A percentile compares a stretch with the other conserved stretches of the same genome.
phyloP scores from a whole-genome alignment of 2,888 invertebrate genomes.

The Eupithecia centaureata region DNA sequence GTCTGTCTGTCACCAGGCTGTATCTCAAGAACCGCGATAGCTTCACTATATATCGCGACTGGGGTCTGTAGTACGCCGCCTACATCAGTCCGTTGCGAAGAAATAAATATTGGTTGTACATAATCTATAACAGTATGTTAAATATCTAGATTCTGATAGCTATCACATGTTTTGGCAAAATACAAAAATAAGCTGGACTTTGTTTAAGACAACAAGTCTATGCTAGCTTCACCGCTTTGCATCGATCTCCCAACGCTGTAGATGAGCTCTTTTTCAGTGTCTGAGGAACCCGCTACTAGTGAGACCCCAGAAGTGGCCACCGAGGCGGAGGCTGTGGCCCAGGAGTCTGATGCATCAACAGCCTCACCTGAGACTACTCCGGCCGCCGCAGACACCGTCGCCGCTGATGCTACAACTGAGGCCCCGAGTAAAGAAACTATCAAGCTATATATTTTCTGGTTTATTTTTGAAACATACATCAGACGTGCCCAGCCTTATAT shows the following conservation, averaged over 20 bases:
- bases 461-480: too few relatives aligned
- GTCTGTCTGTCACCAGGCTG: too few relatives aligned
- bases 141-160: too few relatives aligned
- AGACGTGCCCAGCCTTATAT: too few relatives aligned
- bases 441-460: neutral
- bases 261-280: neutral
- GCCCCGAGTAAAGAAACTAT: neutral
- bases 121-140: too few relatives aligned
- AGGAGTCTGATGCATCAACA: neutral
- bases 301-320: neutral
- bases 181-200: too few relatives aligned
- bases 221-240: too few relatives aligned
- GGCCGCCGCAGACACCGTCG: neutral
- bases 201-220: too few relatives aligned
- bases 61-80: neutral
- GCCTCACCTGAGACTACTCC: neutral
- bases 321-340: neutral
- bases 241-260: neutral
- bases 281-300: neutral
- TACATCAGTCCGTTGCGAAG: neutral
- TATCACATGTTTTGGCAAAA: too few relatives aligned
- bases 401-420: neutral
- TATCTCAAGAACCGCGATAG: too few relatives aligned
- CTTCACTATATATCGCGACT: neutral
- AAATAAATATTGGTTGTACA: too few relatives aligned